phyloP scores from a whole-genome alignment of 2,888 invertebrate species.

The Parthenolecanium corni region DNA sequence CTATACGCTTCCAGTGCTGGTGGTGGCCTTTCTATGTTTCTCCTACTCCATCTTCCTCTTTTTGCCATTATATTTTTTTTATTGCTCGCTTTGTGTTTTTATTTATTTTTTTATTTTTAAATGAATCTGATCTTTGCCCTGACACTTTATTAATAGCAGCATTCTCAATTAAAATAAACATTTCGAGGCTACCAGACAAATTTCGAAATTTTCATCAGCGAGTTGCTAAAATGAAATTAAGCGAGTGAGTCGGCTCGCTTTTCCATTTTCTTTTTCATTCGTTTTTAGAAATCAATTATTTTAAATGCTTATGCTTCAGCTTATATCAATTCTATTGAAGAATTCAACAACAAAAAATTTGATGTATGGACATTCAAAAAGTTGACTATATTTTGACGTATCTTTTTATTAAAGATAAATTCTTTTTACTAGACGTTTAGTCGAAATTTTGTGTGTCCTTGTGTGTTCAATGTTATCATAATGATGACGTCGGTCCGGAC shows the following conservation, averaged over 20 bases:
- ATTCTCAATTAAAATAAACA: background rate
- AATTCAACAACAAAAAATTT: too few species aligned
- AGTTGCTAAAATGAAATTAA: too few species aligned
- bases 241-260: background rate
- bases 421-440: too few species aligned
- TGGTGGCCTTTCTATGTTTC: constrained; percentile 5
- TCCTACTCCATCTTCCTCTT: constrained; percentile 8
- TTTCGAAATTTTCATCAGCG: too few species aligned
- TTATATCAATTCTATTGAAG: too few species aligned
- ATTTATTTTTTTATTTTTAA: background rate
- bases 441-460: too few species aligned
- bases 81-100: background rate
- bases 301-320: too few species aligned
- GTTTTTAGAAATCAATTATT: background rate
- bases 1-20: constrained; percentile 14
- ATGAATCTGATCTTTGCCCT: background rate
- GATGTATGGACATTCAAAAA: too few species aligned
- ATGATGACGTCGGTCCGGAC: too few species aligned
- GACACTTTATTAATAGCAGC: background rate
- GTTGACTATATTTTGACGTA: too few species aligned
- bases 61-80: background rate
- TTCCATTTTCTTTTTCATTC: background rate
- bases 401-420: too few species aligned
- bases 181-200: background rate
- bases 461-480: too few species aligned